Evolutionary conservation across 2,888 invertebrate species (phyloP), one percentile per base, ranked within the genome.

Genomic region (Dasysyrphus albostriatus): DNA sequence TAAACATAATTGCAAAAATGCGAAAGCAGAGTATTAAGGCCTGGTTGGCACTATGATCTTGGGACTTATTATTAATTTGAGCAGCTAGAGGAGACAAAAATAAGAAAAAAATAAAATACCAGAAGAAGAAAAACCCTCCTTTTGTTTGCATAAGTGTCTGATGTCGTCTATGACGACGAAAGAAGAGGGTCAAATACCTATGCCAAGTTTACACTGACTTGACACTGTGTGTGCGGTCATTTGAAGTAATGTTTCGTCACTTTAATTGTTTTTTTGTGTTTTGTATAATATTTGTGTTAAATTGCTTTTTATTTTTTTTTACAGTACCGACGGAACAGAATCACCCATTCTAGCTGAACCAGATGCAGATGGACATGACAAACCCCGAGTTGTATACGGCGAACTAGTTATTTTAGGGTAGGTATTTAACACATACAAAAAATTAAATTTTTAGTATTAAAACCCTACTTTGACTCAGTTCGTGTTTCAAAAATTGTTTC

Each of bases 401-500:
- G 98, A 98, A 94, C 95, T 98, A 93, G 97, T 98, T 93, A 97
- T 98, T 93, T 95, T 98, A 93, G 98, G 98, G 96, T 98, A 93
- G 95, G 95, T 91, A 47, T 14, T 6, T n/a, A n/a, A n/a, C 7
- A 6, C n/a, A 6, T 6, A 0, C 0, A 44, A 44, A 5, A 42
- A 10, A 0, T 10, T 3, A n/a, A n/a, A 42, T 14, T 5, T 42
- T 42, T 42, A 0, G 2, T 10, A 10, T 8, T 34, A 8, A 34
- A 34, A 3, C 24, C 32, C 5, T 32, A 32, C 32, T 32, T 32
- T 32, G 32, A 5, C 5, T 1, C 32, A 32, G 32, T 32, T 32
- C 4, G 7, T 7, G 7, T 32, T 32, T 32, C 24, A 32, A 32
- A 32, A 6, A 4, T 32, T 32, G 32, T 32, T 32, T 5, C 3